Percentiles rank a stretch among this genome's conserved stretches.
These are phyloP conservation scores for Spicauda simplicius DNA, from an alignment of 2,888 invertebrate genomes.

Conservation along the genomic window DNA sequence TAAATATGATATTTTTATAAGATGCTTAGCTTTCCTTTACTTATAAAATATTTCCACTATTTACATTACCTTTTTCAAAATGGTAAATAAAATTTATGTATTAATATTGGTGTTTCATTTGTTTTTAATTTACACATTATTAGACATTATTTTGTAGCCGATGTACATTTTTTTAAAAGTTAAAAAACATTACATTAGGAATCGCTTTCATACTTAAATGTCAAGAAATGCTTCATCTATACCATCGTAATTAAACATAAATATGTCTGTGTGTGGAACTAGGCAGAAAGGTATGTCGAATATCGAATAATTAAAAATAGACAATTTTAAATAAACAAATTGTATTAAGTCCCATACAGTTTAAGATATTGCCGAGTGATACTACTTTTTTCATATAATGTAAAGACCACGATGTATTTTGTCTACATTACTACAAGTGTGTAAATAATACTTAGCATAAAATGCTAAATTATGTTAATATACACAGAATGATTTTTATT, in stretches of 20 bases:
- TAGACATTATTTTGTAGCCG: background rate
- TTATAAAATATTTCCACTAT: conserved; percentile 77
- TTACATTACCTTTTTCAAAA: conserved; percentile 73
- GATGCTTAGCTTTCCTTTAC: conserved; percentile 82
- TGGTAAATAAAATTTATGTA: conserved; percentile 81
- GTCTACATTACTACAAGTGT: conserved; percentile 14
- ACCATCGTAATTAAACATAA: background rate
- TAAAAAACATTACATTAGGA: background rate
- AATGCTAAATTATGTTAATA: background rate
- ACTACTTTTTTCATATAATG: background rate
- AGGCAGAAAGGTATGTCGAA: background rate
- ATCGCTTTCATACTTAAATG: background rate
- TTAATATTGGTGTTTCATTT: conserved; percentile 50
- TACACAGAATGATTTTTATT: conserved; percentile 28
- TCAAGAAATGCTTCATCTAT: background rate
- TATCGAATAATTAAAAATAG: conserved; percentile 38
- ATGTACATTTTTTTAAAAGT: background rate
- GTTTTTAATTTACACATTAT: background rate
- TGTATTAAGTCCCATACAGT: conserved; percentile 52
- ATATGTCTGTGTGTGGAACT: background rate
- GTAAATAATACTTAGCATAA: conserved; percentile 14
- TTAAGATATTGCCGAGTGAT: conserved; percentile 2
- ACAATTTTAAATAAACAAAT: conserved; percentile 47
- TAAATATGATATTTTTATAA: conserved; percentile 80
- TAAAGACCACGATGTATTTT: conserved; percentile 6